These are phyloP conservation scores for Alviniconcha marisindica DNA, from an alignment of 1,140 invertebrate species.

Conservation along the genomic window DNA sequence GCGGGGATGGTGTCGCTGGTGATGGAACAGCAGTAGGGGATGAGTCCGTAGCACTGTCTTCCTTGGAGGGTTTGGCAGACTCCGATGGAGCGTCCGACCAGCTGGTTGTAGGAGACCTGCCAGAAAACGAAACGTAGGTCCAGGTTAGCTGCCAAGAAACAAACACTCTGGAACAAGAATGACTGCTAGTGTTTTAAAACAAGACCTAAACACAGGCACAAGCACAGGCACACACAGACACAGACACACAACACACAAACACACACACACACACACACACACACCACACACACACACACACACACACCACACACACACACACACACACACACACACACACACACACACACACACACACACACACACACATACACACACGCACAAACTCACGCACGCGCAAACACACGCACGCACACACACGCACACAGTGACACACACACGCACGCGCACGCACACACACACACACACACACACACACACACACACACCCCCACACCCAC, in stretches of 20 bases:
- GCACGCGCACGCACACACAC: background rate
- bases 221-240: no score
- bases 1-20: background rate
- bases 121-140: background rate
- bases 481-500: background rate
- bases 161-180: no score
- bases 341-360: background rate
- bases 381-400: background rate
- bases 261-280: no score
- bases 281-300: no score
- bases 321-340: no score
- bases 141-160: no score
- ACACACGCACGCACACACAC: background rate
- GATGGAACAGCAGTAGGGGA: conserved; percentile 22
- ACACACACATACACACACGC: background rate
- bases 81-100: conserved; percentile 1
- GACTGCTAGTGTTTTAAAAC: no score
- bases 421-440: background rate
- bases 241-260: no score
- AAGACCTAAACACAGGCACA: no score
- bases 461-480: conserved; percentile 4
- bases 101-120: background rate
- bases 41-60: background rate
- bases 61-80: background rate
- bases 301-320: no score